These are phyloP conservation scores for Cyclophora punctaria DNA, from an alignment of 2,888 invertebrate species.

Conservation along the genomic window DNA sequence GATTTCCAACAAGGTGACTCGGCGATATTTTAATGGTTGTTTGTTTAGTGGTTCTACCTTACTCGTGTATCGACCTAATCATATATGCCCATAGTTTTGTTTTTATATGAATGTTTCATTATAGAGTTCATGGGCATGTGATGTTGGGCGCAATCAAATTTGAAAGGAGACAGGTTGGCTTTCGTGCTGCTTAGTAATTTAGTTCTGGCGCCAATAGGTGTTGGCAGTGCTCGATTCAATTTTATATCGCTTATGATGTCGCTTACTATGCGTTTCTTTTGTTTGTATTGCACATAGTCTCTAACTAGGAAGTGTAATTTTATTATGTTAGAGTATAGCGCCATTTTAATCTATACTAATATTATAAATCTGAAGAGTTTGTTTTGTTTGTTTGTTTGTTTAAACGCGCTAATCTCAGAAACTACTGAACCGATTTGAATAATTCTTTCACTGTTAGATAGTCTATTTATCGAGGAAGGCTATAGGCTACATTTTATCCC, in stretches of 20 bases:
- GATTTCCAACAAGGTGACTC: conserved; percentile 71
- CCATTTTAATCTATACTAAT: no score
- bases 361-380: no score
- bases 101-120: conserved; percentile 71
- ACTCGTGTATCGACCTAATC: conserved; percentile 74
- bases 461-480: no score
- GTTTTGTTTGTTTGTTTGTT: no score
- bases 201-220: conserved; percentile 65
- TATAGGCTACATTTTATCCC: no score
- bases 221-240: conserved; percentile 45
- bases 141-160: conserved; percentile 72
- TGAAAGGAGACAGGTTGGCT: conserved; percentile 68
- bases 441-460: no score
- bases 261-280: no score
- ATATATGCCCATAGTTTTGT: conserved; percentile 74
- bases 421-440: no score
- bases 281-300: no score
- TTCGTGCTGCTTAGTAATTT: conserved; percentile 61
- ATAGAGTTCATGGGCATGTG: conserved; percentile 74
- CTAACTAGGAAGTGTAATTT: no score
- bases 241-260: conserved; percentile 29
- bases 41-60: conserved; percentile 75
- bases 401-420: no score
- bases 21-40: conserved; percentile 70
- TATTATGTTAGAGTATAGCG: no score